Base-by-base conservation (phyloP, 37 sponge, comb jelly and placozoan genomes). In the Oscarella lobularis region DNA sequence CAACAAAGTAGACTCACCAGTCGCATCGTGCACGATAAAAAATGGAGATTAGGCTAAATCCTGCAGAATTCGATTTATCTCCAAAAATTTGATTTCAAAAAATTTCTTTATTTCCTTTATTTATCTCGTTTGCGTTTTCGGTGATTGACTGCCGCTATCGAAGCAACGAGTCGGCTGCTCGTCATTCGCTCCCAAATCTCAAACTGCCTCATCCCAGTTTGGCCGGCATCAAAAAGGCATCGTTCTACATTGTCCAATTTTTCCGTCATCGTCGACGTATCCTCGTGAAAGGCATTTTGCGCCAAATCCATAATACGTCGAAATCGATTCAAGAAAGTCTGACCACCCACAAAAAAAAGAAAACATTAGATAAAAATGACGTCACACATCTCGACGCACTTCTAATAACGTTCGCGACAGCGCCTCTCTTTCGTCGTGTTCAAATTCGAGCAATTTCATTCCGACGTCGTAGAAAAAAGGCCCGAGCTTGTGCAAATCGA, bases 221-320 rank as follows among this genome's bases (percentile, higher is more conserved):
- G 81, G 4, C 91, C 93, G n/a, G 77, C 36, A 29, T 65, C 38
- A 81, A 94, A 98, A 71, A 98, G 78, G 72, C 60, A 54, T 76
- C 79, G 84, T 70, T 98, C 99, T 31, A 74, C 74, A 32, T 91
- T 89, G 39, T 94, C 95, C 80, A 98, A 75, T 67, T 83, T 95
- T 37, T 60, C 74, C 35, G 79, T 84, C 54, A 95, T 69, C 0
- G 73, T 38, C 33, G 76, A 75, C 3, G 72, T 76, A 40, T 94
- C 89, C 38, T 39, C 41, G 41, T 84, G 78, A 35, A 76, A 82
- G 5, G 83, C 83, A 70, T 98, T 88, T 40, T 91, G 95, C 2
- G 95, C 90, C 4, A 79, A 73, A 80, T 98, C 99, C 95, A 98
- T 94, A 31, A 98, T 94, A 37, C 71, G 67, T 6, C 89, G 81